phyloP scores from a whole-genome alignment of 2,888 invertebrate genomes.

The Coronaproctus castanopsis region DNA sequence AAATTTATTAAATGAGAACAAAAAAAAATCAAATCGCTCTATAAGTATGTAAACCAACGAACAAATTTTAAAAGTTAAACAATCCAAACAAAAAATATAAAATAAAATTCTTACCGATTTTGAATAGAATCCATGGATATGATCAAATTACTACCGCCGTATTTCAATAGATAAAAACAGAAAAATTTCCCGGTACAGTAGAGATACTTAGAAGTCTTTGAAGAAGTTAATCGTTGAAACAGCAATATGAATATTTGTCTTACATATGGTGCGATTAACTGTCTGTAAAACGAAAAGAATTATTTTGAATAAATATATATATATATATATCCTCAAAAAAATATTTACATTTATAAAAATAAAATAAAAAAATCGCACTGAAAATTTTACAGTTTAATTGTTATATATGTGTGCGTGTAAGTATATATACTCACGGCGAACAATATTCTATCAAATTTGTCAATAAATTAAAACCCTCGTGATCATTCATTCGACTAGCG shows the following conservation, averaged over 20 bases:
- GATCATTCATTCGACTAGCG: slow-evolving; percentile 84
- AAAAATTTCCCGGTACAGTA: slow-evolving; percentile 80
- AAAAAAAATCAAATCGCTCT: too few relatives aligned
- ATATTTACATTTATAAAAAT: neutral
- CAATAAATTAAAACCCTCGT: slow-evolving; percentile 84
- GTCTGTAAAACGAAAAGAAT: too few relatives aligned
- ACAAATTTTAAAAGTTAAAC: too few relatives aligned
- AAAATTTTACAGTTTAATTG: neutral
- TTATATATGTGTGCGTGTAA: too few relatives aligned
- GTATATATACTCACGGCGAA: slow-evolving; percentile 40
- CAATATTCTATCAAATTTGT: slow-evolving; percentile 66
- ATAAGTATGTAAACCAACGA: too few relatives aligned
- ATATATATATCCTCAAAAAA: neutral
- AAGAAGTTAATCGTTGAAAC: slow-evolving; percentile 79
- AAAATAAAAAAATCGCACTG: neutral
- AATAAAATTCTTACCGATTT: slow-evolving; percentile 54
- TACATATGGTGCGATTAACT: neutral
- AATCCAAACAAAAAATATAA: too few relatives aligned
- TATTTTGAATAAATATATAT: too few relatives aligned
- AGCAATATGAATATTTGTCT: slow-evolving; percentile 45
- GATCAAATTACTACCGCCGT: slow-evolving; percentile 52
- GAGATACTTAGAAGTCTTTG: slow-evolving; percentile 88
- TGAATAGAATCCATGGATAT: slow-evolving; percentile 70
- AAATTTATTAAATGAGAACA: too few relatives aligned
- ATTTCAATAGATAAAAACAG: slow-evolving; percentile 61